Percentiles rank a stretch among this genome's conserved stretches.
phyloP scores from a whole-genome alignment of 2,888 invertebrate species.

The Apeira syringaria region DNA sequence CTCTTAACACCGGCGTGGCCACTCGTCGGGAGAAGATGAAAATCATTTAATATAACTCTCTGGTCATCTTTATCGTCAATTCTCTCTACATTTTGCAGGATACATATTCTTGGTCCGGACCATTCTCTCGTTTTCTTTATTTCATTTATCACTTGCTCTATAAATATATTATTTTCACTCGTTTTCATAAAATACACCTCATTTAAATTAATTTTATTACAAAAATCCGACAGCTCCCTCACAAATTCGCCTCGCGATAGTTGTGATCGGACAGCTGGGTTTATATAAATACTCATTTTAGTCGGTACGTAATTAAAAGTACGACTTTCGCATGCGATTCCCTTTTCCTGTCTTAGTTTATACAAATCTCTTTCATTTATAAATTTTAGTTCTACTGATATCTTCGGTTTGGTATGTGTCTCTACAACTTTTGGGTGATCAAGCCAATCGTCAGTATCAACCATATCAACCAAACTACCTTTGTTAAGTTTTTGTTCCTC shows the following conservation, averaged over 20 bases:
- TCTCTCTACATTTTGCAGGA: neutral
- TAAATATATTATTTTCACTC: neutral
- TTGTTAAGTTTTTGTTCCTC: neutral
- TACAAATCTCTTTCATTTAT: neutral
- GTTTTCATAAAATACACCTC: neutral
- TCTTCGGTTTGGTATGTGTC: neutral
- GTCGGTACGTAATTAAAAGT: neutral
- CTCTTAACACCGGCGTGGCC: neutral
- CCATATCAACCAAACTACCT: neutral
- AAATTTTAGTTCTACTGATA: neutral
- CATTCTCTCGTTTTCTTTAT: neutral
- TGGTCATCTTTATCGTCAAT: neutral
- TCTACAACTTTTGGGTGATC: neutral
- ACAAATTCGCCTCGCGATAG: neutral
- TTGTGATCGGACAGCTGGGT: neutral
- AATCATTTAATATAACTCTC: neutral
- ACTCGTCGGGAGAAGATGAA: neutral
- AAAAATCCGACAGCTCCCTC: neutral
- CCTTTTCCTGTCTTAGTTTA: neutral
- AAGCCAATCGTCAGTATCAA: neutral
- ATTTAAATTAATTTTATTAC: neutral
- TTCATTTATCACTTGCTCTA: neutral
- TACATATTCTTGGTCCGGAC: neutral
- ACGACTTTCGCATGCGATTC: neutral
- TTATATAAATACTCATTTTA: neutral